Evolutionary conservation across 53 echinoderm and acorn worm genomes (phyloP).

Genomic region (Luidia sarsii): DNA sequence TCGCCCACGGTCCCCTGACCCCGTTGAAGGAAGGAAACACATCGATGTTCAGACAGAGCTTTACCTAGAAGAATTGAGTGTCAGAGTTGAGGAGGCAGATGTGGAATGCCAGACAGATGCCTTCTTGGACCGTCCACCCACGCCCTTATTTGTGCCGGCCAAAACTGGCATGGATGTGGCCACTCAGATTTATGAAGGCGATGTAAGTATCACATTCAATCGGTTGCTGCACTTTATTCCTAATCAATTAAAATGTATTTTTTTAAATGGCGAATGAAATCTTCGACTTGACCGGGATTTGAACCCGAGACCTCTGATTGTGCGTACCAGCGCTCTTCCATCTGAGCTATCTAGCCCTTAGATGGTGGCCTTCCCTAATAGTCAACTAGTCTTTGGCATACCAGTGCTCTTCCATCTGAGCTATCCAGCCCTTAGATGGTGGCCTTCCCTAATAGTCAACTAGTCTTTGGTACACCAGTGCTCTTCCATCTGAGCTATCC

Average conservation of each 20-base stretch:
- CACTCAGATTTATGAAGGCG: constrained; percentile 98
- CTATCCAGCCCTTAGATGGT: too few relatives aligned
- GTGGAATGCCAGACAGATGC: constrained; percentile 96
- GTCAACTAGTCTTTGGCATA: too few relatives aligned
- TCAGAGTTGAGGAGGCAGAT: constrained; percentile 95
- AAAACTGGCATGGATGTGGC: constrained; percentile 96
- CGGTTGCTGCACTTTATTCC: not conserved
- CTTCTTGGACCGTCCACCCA: constrained; percentile 96
- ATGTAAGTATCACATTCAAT: constrained; percentile 68
- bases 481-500: too few relatives aligned
- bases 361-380: too few relatives aligned
- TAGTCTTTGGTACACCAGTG: too few relatives aligned
- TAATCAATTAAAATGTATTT: too few relatives aligned
- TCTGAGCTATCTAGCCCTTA: not conserved
- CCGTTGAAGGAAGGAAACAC: constrained; percentile 96
- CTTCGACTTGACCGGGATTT: too few relatives aligned
- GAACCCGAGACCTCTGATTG: too few relatives aligned
- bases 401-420: too few relatives aligned
- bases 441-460: too few relatives aligned
- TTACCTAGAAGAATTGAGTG: constrained; percentile 93
- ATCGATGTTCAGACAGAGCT: constrained; percentile 99
- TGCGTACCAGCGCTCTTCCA: not conserved
- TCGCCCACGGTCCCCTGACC: constrained; percentile 86
- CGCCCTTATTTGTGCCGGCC: constrained; percentile 93
- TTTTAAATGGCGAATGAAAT: too few relatives aligned